Evolutionary conservation across 2,888 invertebrate species (phyloP), one percentile per base, ranked within the genome.

Genomic region (Plebejus anna): DNA sequence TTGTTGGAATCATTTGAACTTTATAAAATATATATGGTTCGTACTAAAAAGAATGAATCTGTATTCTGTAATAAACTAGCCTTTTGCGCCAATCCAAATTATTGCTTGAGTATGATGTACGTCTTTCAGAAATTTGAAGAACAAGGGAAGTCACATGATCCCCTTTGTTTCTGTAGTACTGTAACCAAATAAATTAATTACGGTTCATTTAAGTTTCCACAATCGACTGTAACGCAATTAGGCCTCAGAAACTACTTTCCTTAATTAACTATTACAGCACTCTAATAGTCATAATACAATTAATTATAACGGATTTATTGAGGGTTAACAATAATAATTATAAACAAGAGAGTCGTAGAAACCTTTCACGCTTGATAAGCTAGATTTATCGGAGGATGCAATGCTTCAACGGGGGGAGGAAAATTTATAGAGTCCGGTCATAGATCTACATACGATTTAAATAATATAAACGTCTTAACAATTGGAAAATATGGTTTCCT

Each of bases 401-500:
- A 28, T 16, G 73, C 36, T 73, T 28, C 28, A 73, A 73, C 73
- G 51, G 47, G 47, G 47, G 72, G 38, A 47, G 47, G 42, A 72
- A 47, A 51, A 73, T 51, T 73, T 73, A 55, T 73, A 32, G 66
- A 73, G 73, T 47, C 47, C 73, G 73, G 51, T 73, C 73, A 32
- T 73, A 73, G 47, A 73, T 73, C 73, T 73, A 73, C 73, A 73
- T 57, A 72, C 72, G 71, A 72, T 76, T 76, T 73, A 73, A 73
- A 76, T 76, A 76, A 72, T 59, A 61, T 59, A 71, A 59, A 59
- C 72, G 72, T 59, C 71, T 76, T 72, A 70, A 76, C 61, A 72
- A 76, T 72, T 73, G 47, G 76, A 72, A 76, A 76, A 76, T 72
- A 73, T 76, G 59, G 61, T 72, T 76, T 76, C 72, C 72, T 72